Base-by-base conservation (phyloP, 2,113 vertebrate species). In the Sialia sialis region DNA sequence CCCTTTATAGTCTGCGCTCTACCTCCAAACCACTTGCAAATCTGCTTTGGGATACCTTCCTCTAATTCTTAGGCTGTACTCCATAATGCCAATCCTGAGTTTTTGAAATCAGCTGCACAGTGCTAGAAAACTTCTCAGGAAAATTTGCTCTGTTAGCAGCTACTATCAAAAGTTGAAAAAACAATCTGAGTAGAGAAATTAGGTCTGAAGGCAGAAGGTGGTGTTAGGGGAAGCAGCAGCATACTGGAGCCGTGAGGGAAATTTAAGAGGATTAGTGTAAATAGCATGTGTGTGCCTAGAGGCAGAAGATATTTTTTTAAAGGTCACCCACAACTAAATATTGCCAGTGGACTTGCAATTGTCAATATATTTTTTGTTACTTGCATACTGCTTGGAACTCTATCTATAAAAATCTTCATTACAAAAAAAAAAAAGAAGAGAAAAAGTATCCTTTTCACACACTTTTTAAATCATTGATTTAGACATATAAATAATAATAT, bases 251-350 rank as follows among this genome's bases (percentile, higher is more conserved):
- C 1, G 0, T 89, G 80, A 68, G 39, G 22, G 25, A 90, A 91
- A 80, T 14, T 64, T 94, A 88, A 94, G 75, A 91, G 46, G 78
- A 85, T 92, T 94, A 95, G 60, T 60, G 80, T 87, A 92, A 96
- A 94, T 87, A 91, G 36, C 52, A 92, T 72, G n/a, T 55, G 49
- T 85, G 63, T 87, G 74, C 49, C 93, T 90, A 63, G 60, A 95
- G 67, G 66, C 52, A 90, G 46, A 78, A 94, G 67, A 87, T 69
- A 70, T 58, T 89, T 92, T 93, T 89, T 84, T 85, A 93, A 96
- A 97, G 86, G 93, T 89, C 89, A 96, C 17, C 10, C 34, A 68
- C 38, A 91, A 66, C 62, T 89, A 89, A 82, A 69, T 12, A 14
- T 68, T 91, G 43, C 17, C 66, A 74, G 34, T 69, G 46, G 51